Conservation (phyloP, 2,797 vertebrate genomes). For the Syngnathus acus region DNA sequence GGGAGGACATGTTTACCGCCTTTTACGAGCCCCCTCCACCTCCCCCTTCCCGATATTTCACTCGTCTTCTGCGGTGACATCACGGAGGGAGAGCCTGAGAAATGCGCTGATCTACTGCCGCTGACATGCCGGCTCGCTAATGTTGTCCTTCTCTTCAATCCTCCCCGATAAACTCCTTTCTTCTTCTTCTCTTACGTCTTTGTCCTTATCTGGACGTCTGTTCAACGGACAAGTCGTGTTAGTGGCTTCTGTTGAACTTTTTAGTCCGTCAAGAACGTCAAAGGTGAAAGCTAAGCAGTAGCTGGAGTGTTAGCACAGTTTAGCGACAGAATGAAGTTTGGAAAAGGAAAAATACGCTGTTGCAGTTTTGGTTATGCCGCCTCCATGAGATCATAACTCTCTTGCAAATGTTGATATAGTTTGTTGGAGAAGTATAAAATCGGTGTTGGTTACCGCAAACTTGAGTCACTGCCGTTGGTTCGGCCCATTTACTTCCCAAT, state of each 20-base stretch:
- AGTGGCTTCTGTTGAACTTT: slow-evolving; percentile 13
- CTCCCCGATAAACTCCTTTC: slow-evolving; percentile 27
- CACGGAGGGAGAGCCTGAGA: slow-evolving; percentile 77
- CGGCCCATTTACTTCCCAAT: slow-evolving; percentile 34
- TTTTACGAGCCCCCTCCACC: slow-evolving; percentile 77
- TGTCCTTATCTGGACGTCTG: slow-evolving; percentile 9
- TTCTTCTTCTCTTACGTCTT: slow-evolving; percentile 13
- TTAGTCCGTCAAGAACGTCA: not conserved
- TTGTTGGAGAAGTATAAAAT: not conserved
- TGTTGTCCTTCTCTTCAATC: slow-evolving; percentile 55
- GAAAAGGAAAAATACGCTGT: no score
- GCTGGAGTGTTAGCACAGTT: not conserved
- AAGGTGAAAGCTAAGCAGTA: not conserved
- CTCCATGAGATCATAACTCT: not conserved
- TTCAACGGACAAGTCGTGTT: slow-evolving; percentile 1
- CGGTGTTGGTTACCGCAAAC: not conserved
- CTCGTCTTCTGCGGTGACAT: slow-evolving; percentile 72
- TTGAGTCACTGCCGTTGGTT: slow-evolving; percentile 23
- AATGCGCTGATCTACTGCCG: slow-evolving; percentile 77
- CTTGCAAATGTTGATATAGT: not conserved
- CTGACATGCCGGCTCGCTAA: slow-evolving; percentile 66
- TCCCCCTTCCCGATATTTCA: slow-evolving; percentile 42
- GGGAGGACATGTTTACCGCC: slow-evolving; percentile 85
- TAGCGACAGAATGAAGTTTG: not conserved
- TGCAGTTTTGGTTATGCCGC: not conserved